Evolutionary conservation across 2,797 vertebrate species (phyloP).

Genomic region (Taeniopygia guttata): DNA sequence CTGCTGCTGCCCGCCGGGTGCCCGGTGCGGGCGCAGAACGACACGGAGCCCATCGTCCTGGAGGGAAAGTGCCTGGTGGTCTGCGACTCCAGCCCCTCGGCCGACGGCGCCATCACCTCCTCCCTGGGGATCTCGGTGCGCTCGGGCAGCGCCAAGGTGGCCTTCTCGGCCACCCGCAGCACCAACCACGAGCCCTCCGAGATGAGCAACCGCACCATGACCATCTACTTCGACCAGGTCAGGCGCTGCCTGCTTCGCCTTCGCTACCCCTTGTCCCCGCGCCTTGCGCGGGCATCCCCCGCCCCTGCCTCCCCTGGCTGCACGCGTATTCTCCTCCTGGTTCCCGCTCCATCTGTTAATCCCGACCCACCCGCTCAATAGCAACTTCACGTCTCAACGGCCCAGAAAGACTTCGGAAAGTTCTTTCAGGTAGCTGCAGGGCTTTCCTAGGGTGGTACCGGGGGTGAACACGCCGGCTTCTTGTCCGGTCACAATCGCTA

Average conservation of each 20-base stretch:
- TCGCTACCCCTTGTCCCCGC: constrained; percentile 77
- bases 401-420: neutral
- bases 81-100: constrained; percentile 96
- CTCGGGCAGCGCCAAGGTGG: constrained; percentile 94
- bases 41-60: constrained; percentile 96
- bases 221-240: constrained; percentile 99
- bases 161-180: constrained; percentile 94
- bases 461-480: too few species aligned
- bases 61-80: constrained; percentile 98
- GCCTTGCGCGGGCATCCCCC: neutral
- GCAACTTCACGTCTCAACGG: neutral
- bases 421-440: neutral
- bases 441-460: neutral
- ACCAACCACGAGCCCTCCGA: constrained; percentile 98
- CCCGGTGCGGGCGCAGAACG: constrained; percentile 87
- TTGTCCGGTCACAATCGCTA: neutral
- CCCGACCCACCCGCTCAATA: neutral
- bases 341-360: too few species aligned
- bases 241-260: constrained; percentile 87
- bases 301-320: too few species aligned
- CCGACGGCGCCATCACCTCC: constrained; percentile 93
- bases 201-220: constrained; percentile 98
- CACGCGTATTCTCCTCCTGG: rapidly evolving
- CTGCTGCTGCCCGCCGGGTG: constrained; percentile 74
- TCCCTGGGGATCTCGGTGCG: constrained; percentile 98